Conservation (phyloP, 2,797 vertebrate species). For the Thaleichthys pacificus region DNA sequence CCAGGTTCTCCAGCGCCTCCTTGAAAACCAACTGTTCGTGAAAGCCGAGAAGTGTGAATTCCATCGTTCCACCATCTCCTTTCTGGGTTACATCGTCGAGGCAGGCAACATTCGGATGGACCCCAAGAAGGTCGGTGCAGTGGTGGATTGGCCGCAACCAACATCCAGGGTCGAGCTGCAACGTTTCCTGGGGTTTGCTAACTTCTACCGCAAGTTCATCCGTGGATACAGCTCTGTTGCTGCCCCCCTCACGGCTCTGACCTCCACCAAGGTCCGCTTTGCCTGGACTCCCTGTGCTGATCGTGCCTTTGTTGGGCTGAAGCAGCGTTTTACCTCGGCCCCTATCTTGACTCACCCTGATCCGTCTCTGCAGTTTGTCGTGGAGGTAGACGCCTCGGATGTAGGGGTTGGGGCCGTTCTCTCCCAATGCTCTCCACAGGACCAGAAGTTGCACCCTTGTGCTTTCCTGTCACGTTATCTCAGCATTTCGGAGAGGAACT, state of each 20-base stretch:
- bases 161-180: not conserved
- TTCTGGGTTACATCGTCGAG: not conserved
- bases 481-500: no score
- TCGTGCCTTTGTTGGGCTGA: not conserved
- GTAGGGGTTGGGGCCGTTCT: not conserved
- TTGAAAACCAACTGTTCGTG: no score
- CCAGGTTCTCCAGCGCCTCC: no score
- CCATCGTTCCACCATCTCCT: not conserved
- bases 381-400: not conserved
- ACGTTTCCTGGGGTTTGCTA: not conserved
- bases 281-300: not conserved
- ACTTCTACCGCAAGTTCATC: not conserved
- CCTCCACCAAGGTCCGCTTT: not conserved
- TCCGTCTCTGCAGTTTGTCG: not conserved
- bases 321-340: not conserved
- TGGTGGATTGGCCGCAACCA: not conserved
- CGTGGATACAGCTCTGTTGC: not conserved
- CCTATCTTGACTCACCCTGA: not conserved
- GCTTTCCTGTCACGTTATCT: not conserved
- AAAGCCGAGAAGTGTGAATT: no score
- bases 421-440: not conserved
- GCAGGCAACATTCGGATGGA: not conserved
- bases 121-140: not conserved
- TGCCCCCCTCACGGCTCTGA: not conserved
- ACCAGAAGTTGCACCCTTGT: constrained; percentile 4